These are phyloP conservation scores for Alloplasta piceator DNA, from an alignment of 2,888 invertebrate genomes.

Conservation along the genomic window DNA sequence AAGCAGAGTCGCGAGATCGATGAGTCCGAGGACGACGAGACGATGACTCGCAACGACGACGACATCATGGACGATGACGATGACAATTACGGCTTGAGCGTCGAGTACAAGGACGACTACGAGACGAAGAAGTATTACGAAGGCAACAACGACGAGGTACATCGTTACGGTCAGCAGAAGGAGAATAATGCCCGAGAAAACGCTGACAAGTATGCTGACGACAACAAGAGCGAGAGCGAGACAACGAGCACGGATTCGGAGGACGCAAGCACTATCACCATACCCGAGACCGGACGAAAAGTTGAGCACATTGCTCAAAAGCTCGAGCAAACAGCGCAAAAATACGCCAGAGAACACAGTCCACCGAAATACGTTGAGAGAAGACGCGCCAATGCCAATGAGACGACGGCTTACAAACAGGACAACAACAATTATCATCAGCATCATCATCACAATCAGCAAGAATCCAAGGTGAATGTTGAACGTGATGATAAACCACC, in stretches of 20 bases:
- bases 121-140: constrained; percentile 77
- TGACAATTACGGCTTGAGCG: constrained; percentile 70
- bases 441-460: constrained; percentile 22
- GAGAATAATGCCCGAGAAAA: constrained; percentile 48
- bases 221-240: constrained; percentile 76
- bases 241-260: constrained; percentile 77
- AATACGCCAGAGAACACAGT: constrained; percentile 81
- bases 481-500: constrained; percentile 68
- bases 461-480: constrained; percentile 67
- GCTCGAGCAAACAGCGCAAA: constrained; percentile 82
- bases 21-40: constrained; percentile 79
- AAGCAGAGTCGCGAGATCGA: constrained; percentile 69
- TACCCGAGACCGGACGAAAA: constrained; percentile 80
- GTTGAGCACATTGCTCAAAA: constrained; percentile 82
- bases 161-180: constrained; percentile 57
- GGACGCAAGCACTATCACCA: constrained; percentile 81
- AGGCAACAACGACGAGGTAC: constrained; percentile 60
- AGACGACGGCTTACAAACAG: constrained; percentile 38
- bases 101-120: constrained; percentile 71
- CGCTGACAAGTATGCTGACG: constrained; percentile 74
- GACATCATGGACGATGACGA: constrained; percentile 74
- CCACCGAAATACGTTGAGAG: constrained; percentile 81
- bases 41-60: constrained; percentile 40
- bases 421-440: constrained; percentile 29
- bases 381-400: constrained; percentile 64